These are phyloP conservation scores for Pantherophis alleghaniensis DNA, from an alignment of 2,797 vertebrate species.

Conservation along the genomic window DNA sequence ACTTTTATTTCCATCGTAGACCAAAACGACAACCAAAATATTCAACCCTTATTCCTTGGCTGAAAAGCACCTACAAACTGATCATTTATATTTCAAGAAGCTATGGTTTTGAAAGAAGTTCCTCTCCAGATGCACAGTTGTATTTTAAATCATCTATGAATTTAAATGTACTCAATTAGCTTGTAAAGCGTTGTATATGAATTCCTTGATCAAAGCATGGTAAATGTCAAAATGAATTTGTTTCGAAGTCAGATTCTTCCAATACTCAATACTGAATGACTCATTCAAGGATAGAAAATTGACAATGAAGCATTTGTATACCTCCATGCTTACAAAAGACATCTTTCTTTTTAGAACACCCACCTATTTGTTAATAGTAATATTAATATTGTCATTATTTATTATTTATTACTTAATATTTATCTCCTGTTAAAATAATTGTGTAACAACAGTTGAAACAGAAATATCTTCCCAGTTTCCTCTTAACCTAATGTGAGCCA, in stretches of 20 bases:
- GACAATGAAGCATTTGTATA: not conserved
- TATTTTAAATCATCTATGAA: not conserved
- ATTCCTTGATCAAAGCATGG: not conserved
- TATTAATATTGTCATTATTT: not conserved
- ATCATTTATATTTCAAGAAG: not conserved
- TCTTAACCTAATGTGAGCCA: not conserved
- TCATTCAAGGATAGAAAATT: not conserved
- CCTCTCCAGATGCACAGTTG: not conserved
- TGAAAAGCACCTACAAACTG: not conserved
- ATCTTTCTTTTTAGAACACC: not conserved
- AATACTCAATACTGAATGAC: not conserved
- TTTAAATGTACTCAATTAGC: not conserved
- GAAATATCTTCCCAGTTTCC: not conserved
- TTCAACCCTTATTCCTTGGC: not conserved
- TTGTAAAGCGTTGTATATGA: not conserved
- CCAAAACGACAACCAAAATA: not conserved
- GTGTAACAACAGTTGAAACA: not conserved
- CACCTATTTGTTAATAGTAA: not conserved
- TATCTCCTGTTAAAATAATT: not conserved
- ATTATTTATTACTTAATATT: not conserved
- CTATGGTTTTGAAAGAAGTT: not conserved
- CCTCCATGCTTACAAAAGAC: not conserved
- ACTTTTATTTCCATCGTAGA: not conserved
- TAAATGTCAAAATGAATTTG: not conserved
- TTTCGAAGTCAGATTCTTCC: not conserved